Conservation (phyloP, 2,797 vertebrate species). For the Hirundo rustica region DNA sequence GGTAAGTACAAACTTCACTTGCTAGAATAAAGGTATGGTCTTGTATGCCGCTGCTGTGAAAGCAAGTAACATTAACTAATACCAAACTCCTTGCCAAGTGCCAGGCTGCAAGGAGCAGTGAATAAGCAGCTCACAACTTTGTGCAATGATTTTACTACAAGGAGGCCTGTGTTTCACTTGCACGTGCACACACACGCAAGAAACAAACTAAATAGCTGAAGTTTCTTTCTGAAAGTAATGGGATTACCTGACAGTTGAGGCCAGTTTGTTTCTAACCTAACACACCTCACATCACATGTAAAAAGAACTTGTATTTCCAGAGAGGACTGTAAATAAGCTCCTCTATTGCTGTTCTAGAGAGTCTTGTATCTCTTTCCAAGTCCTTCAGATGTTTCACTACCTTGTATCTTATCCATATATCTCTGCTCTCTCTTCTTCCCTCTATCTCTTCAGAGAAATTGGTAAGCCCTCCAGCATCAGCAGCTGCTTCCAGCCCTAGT, state of each 20-base stretch:
- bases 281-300: background rate
- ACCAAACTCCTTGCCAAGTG: background rate
- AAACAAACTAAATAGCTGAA: background rate
- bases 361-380: constrained; percentile 63
- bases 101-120: background rate
- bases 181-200: background rate
- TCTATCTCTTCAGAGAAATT: constrained; percentile 80
- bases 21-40: background rate
- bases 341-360: constrained; percentile 38
- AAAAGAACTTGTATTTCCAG: background rate
- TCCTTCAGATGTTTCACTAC: constrained; percentile 45
- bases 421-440: constrained; percentile 74
- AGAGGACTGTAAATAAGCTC: constrained; percentile 22
- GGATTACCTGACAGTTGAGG: background rate
- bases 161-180: background rate
- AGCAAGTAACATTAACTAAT: background rate
- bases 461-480: constrained; percentile 84
- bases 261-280: background rate
- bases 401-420: constrained; percentile 68
- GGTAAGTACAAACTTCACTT: constrained; percentile 79
- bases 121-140: background rate
- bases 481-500: constrained; percentile 83
- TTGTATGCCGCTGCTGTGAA: background rate
- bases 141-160: background rate
- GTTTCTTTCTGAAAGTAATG: background rate